Percentiles rank a stretch among this genome's conserved stretches.
phyloP scores from a whole-genome alignment of 2,888 invertebrate genomes.

The Himalopsyche japonica region DNA sequence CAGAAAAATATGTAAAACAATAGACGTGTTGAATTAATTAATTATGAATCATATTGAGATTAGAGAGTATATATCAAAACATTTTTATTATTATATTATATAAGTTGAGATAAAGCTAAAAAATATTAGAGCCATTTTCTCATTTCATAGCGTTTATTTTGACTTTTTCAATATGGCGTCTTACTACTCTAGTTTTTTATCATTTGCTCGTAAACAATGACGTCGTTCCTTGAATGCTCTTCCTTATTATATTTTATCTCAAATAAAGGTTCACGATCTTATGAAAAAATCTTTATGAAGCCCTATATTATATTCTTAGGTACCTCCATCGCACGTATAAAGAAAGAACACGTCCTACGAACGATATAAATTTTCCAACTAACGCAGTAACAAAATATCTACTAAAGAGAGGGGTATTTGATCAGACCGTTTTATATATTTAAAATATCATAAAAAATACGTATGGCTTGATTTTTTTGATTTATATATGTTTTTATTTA shows the following conservation, averaged over 20 bases:
- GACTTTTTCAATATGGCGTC: not conserved
- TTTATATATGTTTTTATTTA: no score
- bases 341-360: not conserved
- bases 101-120: no score
- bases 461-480: no score
- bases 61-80: no score
- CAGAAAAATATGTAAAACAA: no score
- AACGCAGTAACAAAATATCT: not conserved
- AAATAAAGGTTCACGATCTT: not conserved
- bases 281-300: constrained; percentile 1
- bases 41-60: no score
- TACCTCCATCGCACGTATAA: not conserved
- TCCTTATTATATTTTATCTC: not conserved
- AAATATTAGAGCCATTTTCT: not conserved
- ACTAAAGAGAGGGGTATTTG: not conserved
- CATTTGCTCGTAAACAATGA: not conserved
- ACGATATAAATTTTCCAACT: not conserved
- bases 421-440: not conserved
- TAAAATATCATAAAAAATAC: no score
- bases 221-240: not conserved
- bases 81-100: no score
- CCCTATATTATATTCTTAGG: not conserved
- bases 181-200: not conserved
- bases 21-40: no score
- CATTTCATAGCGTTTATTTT: not conserved